phyloP scores from a whole-genome alignment of 2,888 invertebrate genomes.

The Pseudanteris insignis region DNA sequence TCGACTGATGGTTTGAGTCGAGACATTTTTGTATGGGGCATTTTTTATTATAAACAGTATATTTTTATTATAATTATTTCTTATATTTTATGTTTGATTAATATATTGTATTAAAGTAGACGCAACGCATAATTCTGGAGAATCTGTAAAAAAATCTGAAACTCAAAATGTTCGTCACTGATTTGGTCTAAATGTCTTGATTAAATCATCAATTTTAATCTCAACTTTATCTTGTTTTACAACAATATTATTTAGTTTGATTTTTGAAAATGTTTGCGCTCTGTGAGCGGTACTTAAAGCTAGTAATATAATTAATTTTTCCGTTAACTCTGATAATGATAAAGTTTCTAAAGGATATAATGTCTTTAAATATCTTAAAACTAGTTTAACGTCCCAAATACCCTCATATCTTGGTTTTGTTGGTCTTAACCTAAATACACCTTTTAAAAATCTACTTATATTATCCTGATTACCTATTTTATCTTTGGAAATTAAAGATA shows the following conservation, averaged over 20 bases:
- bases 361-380: background rate
- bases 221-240: background rate
- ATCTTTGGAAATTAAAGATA: background rate
- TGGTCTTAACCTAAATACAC: background rate
- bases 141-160: background rate
- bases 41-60: background rate
- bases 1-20: background rate
- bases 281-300: background rate
- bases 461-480: background rate
- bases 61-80: background rate
- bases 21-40: background rate
- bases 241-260: background rate
- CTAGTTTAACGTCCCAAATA: background rate
- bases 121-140: background rate
- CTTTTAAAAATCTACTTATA: background rate
- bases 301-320: background rate
- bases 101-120: no score
- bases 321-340: background rate
- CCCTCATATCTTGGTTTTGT: background rate
- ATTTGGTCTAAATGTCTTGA: background rate
- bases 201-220: slow-evolving; percentile 1
- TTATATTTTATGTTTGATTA: background rate
- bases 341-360: background rate
- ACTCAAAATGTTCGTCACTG: background rate
- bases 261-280: background rate